Conservation (phyloP, 1,140 invertebrate species). For the Apis florea region DNA sequence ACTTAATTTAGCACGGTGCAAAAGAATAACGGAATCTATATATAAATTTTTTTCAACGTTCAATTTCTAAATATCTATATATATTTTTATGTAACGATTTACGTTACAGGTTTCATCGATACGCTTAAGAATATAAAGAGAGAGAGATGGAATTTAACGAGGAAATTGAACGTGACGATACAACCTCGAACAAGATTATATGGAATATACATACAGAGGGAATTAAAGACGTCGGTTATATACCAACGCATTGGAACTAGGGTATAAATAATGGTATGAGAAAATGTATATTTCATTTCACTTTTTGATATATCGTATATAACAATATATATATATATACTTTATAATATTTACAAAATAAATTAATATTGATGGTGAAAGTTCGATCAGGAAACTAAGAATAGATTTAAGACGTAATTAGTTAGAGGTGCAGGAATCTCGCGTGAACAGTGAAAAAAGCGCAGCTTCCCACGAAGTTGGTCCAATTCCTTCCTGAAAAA, state of each 20-base stretch:
- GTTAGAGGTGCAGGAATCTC: constrained; percentile 46
- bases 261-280: constrained; percentile 47
- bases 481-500: constrained; percentile 21
- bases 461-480: constrained; percentile 34
- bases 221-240: too few species aligned
- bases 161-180: neutral
- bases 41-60: neutral
- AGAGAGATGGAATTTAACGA: neutral
- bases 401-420: constrained; percentile 40
- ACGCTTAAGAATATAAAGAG: neutral
- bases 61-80: neutral
- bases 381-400: constrained; percentile 53
- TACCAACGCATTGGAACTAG: neutral
- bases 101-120: neutral
- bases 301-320: constrained; percentile 61
- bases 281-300: constrained; percentile 65
- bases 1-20: neutral
- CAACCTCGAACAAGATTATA: too few species aligned
- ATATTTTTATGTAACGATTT: neutral
- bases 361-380: constrained; percentile 60
- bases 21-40: neutral
- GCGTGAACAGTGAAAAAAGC: constrained; percentile 54
- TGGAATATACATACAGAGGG: neutral
- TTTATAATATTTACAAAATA: constrained; percentile 71
- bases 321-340: constrained; percentile 62